These are phyloP conservation scores for Lepidurus arcticus DNA, from an alignment of 1,140 invertebrate species.

Conservation along the genomic window DNA sequence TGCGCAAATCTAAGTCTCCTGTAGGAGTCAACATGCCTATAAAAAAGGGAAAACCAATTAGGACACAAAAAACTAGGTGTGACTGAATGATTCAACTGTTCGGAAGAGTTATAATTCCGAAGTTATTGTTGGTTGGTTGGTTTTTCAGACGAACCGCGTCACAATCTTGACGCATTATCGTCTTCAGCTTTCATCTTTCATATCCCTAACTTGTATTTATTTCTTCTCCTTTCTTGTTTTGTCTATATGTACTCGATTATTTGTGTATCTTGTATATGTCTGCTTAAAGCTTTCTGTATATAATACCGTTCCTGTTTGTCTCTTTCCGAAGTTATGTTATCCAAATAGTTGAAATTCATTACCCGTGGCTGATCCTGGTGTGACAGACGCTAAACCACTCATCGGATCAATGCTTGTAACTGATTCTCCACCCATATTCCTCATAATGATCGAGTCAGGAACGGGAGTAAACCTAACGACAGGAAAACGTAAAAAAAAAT, in stretches of 20 bases:
- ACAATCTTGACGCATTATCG: too few relatives aligned
- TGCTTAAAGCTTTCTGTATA: too few relatives aligned
- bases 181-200: too few relatives aligned
- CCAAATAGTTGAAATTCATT: not conserved
- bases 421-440: conserved; percentile 80
- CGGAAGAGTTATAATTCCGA: not conserved
- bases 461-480: conserved; percentile 76
- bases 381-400: conserved; percentile 75
- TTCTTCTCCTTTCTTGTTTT: too few relatives aligned
- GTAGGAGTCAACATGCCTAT: conserved; percentile 62
- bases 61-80: not conserved
- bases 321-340: not conserved
- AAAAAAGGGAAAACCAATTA: not conserved
- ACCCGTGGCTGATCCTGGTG: conserved; percentile 49
- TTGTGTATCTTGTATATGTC: too few relatives aligned
- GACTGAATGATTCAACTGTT: not conserved
- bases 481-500: conserved; percentile 28
- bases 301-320: too few relatives aligned
- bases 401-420: conserved; percentile 74
- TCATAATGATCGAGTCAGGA: conserved; percentile 90
- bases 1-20: conserved; percentile 93
- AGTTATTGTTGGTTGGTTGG: too few relatives aligned
- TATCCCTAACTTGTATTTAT: too few relatives aligned
- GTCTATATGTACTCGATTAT: too few relatives aligned
- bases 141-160: too few relatives aligned